Base-by-base conservation (phyloP, 2,888 invertebrate species). In the Fragum whitleyi region DNA sequence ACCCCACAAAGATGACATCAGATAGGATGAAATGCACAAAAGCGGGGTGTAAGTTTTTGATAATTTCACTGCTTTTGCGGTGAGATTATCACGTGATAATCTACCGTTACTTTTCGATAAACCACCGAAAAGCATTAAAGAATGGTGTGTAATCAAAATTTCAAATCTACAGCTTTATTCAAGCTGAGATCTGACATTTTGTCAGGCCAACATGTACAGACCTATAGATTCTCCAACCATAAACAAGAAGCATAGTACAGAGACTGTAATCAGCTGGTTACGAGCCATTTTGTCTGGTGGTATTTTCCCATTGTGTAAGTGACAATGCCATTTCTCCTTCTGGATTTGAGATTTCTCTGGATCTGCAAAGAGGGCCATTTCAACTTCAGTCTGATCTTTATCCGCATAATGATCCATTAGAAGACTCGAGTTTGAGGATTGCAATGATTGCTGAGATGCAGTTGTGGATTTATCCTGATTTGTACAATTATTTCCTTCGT, bases 201-300 rank as follows among this genome's bases (percentile, higher is more conserved):
- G n/a, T n/a, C n/a, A n/a, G n/a, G n/a, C n/a, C n/a, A n/a, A n/a
- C n/a, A n/a, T n/a, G n/a, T n/a, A 26, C 28, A 69, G 87, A 94
- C 94, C 94, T 47, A 93, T 85, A 14, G 92, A 88, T 83, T 94
- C 94, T n/a, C 92, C 93, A 42, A 92, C 87, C 91, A 94, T 93
- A 85, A 94, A 94, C 29, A 91, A 32, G 9, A 89, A 61, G 81
- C 93, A 92, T 26, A 93, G 79, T n/a, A 89, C 77, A 73, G 91
- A 90, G 39, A 93, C 92, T 42, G 87, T 87, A 2, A 92, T 87
- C 68, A 93, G 87, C 83, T 93, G 92, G 74, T 92, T 92, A 42
- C 91, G 84, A 3, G 93, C 93, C 57, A 86, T 79, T 70, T 85
- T 90, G 79, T 93, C 92, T 26, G 62, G 53, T 9, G 72, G 67